Conservation (phyloP, 2,113 vertebrate genomes). For the Cyphomyrus plagiostoma region DNA sequence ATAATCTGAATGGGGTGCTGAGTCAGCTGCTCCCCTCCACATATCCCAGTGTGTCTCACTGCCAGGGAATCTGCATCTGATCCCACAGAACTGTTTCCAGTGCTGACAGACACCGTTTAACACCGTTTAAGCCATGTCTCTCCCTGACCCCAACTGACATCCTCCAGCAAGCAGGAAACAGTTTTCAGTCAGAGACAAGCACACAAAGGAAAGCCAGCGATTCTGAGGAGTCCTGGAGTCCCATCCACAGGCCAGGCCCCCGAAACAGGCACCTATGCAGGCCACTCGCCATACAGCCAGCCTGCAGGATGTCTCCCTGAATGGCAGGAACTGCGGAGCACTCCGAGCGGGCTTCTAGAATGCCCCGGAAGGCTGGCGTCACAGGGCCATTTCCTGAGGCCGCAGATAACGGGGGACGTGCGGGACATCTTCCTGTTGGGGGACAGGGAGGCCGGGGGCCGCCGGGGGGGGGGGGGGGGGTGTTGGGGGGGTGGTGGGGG, state of each 20-base stretch:
- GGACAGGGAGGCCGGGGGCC: neutral
- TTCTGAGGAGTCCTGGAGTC: neutral
- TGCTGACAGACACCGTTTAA: neutral
- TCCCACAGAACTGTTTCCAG: neutral
- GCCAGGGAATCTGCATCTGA: neutral
- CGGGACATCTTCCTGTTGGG: neutral
- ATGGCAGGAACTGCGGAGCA: neutral
- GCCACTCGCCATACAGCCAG: neutral
- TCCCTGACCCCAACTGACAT: neutral
- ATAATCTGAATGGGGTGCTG: neutral
- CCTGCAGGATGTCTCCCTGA: neutral
- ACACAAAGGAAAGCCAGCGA: neutral
- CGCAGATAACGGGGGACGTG: neutral
- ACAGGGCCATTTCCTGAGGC: slow-evolving; percentile 3
- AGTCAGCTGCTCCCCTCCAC: neutral
- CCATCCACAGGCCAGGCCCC: neutral
- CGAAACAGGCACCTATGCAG: neutral
- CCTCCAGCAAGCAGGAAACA: neutral
- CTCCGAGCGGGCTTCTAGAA: neutral
- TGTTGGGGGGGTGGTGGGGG: too few species aligned
- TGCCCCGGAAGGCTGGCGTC: neutral
- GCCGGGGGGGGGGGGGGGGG: too few species aligned
- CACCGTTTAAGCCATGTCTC: neutral
- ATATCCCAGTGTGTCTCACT: neutral
- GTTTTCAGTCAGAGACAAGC: neutral